Base-by-base conservation (phyloP, 2,113 vertebrate species). In the Formicarius rufipectus region DNA sequence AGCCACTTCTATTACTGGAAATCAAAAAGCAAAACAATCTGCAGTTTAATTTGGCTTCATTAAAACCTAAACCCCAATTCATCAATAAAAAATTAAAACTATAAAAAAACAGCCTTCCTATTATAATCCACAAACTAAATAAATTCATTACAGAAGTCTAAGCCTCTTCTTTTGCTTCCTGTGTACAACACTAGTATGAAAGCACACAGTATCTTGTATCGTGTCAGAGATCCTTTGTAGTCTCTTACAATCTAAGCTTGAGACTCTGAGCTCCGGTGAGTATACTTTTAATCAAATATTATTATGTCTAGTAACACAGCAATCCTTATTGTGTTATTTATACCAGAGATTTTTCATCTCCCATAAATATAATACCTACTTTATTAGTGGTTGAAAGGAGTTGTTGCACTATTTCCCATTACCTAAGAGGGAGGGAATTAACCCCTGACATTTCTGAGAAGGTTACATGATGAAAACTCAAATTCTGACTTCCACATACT, bases 251-350 rank as follows among this genome's bases (percentile, higher is more conserved):
- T 60, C 14, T 62, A 76, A 84, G 37, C 30, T 66, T 85, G 53
- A 90, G 53, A 71, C 42, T 60, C 66, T 66, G 31, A 59, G 37
- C 33, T 83, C 37, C 63, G 10, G 2, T 44, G 25, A 85, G 10
- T 58, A 16, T 75, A 55, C 85, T 82, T 91, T 84, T 49, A 84
- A 56, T 73, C 52, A 97, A 75, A 78, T 50, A 47, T 72, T 62
- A 21, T 62, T 74, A 75, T 31, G 12, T 31, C 47, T 67, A 23
- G 10, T 49, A 81, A 62, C 25, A 78, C 3, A 86, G 7, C 72
- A 60, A 47, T 87, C 16, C 35, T 87, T 93, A 59, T 9, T 63
- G 35, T n/a, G 20, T 79, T 84, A 50, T 17, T 75, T 72, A 24
- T 75, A 35, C 4, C 27, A 35, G 20, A 78, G 64, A 72, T 55